Percentiles rank a stretch among this genome's conserved stretches.
Conservation (phyloP, 1,140 invertebrate species). For the Drosophila nigrodunni region DNA sequence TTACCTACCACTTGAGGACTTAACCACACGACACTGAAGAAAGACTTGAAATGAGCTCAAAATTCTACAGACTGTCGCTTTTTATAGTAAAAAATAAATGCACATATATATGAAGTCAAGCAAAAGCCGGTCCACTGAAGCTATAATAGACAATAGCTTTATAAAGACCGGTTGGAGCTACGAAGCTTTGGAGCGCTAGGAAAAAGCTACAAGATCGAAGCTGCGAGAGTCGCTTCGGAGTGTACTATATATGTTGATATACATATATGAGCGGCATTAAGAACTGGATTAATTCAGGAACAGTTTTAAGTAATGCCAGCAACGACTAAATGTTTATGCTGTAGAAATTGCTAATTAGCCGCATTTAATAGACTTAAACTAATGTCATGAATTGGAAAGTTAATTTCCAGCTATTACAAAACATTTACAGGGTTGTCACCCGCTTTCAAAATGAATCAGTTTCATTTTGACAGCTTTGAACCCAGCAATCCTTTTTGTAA, state of each 20-base stretch:
- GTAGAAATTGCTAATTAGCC: constrained; percentile 45
- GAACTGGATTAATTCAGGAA: background rate
- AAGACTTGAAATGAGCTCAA: constrained; percentile 77
- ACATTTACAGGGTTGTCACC: too few relatives aligned
- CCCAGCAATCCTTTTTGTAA: constrained; percentile 6
- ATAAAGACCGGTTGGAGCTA: constrained; percentile 54
- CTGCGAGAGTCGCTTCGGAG: constrained; percentile 25
- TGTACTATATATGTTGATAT: background rate
- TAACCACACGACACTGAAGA: constrained; percentile 52
- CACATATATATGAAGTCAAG: constrained; percentile 17
- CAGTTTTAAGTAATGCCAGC: background rate
- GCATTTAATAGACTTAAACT: background rate
- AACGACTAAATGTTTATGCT: background rate
- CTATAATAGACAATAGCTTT: constrained; percentile 27
- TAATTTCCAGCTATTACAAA: too few relatives aligned
- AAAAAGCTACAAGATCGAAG: constrained; percentile 31
- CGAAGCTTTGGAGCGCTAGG: constrained; percentile 15
- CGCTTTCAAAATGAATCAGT: too few relatives aligned
- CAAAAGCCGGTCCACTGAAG: constrained; percentile 35
- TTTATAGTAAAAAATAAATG: constrained; percentile 55
- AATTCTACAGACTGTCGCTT: constrained; percentile 66
- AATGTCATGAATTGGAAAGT: background rate
- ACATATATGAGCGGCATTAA: background rate
- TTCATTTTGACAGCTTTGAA: background rate
- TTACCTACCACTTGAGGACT: constrained; percentile 53